Evolutionary conservation across 2,888 invertebrate genomes (phyloP).

Genomic region (Autographa pulchrina): DNA sequence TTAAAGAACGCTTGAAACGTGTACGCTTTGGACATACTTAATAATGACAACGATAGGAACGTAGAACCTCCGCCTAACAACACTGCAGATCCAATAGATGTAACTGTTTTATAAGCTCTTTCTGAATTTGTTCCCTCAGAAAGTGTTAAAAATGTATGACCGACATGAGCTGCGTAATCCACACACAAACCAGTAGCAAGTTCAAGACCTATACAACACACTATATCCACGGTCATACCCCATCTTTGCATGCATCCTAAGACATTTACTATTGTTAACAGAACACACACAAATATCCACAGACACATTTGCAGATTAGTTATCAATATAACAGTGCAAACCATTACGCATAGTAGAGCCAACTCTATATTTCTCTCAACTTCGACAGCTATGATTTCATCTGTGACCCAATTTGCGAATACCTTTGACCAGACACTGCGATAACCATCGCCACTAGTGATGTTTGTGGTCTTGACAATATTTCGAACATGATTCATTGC

Average conservation of each 20-base stretch:
- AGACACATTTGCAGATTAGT: slow-evolving; percentile 93
- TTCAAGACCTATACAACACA: slow-evolving; percentile 94
- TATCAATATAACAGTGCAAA: slow-evolving; percentile 93
- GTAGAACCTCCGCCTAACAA: slow-evolving; percentile 94
- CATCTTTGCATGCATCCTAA: slow-evolving; percentile 94
- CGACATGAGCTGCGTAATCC: slow-evolving; percentile 95
- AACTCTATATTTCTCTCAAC: slow-evolving; percentile 93
- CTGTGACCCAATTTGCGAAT: slow-evolving; percentile 94
- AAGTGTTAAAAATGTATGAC: slow-evolving; percentile 93
- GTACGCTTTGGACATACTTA: slow-evolving; percentile 93
- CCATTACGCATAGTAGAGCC: slow-evolving; percentile 94
- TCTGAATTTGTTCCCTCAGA: slow-evolving; percentile 87
- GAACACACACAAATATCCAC: slow-evolving; percentile 93
- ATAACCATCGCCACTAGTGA: slow-evolving; percentile 90
- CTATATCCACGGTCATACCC: slow-evolving; percentile 95
- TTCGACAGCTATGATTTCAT: slow-evolving; percentile 93
- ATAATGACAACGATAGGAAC: slow-evolving; percentile 92
- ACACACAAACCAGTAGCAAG: slow-evolving; percentile 95
- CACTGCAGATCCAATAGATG: slow-evolving; percentile 93
- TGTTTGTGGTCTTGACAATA: slow-evolving; percentile 88
- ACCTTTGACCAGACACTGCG: slow-evolving; percentile 92
- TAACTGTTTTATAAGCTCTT: slow-evolving; percentile 91
- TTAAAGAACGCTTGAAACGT: slow-evolving; percentile 93
- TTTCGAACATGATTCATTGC: slow-evolving; percentile 92
- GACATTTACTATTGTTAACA: slow-evolving; percentile 93